Evolutionary conservation across 2,888 invertebrate genomes (phyloP).

Genomic region (Trichacis sp.): DNA sequence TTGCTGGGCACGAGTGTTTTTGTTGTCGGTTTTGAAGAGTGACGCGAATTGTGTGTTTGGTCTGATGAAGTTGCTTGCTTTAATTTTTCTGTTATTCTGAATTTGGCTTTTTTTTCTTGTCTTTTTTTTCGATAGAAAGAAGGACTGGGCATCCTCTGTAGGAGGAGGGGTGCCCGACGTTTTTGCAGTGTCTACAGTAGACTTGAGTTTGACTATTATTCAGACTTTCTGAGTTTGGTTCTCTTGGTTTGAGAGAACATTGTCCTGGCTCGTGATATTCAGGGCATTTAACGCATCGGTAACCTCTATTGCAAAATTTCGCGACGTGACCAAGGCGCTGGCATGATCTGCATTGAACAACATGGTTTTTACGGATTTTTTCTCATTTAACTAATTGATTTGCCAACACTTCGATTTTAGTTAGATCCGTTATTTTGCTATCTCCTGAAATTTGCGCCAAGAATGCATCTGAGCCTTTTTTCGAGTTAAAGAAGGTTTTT

Average conservation of each 20-base stretch:
- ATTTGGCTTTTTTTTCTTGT: background rate
- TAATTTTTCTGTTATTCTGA: background rate
- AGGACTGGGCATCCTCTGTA: background rate
- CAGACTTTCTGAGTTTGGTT: background rate
- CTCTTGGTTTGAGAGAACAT: background rate
- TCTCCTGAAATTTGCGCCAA: constrained; percentile 19
- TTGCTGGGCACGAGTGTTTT: no score
- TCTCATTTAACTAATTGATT: constrained; percentile 23
- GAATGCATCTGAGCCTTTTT: constrained; percentile 3
- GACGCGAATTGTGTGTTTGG: no score
- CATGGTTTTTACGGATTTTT: background rate
- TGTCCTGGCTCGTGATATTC: background rate
- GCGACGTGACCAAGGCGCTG: background rate
- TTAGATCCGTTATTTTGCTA: background rate
- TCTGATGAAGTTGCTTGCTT: no score
- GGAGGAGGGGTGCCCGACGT: background rate
- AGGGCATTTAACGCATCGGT: constrained; percentile 5
- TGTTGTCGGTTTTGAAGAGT: background rate
- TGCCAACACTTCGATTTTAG: constrained; percentile 2
- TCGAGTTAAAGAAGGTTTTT: constrained; percentile 16
- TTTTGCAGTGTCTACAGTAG: background rate
- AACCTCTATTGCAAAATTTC: background rate
- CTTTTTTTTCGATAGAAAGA: no score
- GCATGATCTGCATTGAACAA: constrained; percentile 7
- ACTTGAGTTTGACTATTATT: no score